These are phyloP conservation scores for Phortica magna DNA, from an alignment of 2,888 invertebrate species.

Conservation along the genomic window DNA sequence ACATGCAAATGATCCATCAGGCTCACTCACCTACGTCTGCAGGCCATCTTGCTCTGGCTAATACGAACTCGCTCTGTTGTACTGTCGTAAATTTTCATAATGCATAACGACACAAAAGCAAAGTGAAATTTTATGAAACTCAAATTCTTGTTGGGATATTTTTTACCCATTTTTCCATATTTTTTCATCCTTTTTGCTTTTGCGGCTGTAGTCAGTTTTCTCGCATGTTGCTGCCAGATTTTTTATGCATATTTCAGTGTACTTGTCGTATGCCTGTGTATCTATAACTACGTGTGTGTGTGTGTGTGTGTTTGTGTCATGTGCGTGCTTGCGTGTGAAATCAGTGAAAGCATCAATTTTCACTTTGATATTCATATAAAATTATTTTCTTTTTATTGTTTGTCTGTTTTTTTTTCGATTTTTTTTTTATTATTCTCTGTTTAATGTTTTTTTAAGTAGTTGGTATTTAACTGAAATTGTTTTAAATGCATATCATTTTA, in stretches of 20 bases:
- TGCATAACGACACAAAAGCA: too few relatives aligned
- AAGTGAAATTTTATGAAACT: too few relatives aligned
- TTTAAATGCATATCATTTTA: not conserved
- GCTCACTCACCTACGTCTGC: too few relatives aligned
- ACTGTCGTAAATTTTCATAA: too few relatives aligned
- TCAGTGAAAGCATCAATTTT: conserved; percentile 22
- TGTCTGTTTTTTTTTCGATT: not conserved
- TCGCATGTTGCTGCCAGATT: not conserved
- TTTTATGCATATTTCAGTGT: conserved; percentile 5
- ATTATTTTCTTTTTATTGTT: not conserved
- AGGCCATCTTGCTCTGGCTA: too few relatives aligned
- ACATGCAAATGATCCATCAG: not conserved
- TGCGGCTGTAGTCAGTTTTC: not conserved
- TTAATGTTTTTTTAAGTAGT: conserved; percentile 7
- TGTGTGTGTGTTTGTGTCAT: not conserved
- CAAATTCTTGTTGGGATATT: too few relatives aligned
- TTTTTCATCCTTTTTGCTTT: not conserved
- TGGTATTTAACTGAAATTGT: conserved; percentile 13
- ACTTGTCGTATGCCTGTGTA: conserved; percentile 27
- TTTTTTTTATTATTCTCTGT: not conserved
- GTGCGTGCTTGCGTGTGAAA: conserved; percentile 20
- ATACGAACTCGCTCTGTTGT: too few relatives aligned
- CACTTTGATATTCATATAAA: conserved; percentile 35
- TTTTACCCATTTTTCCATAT: too few relatives aligned
- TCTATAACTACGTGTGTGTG: conserved; percentile 26